Evolutionary conservation across 2,113 vertebrate genomes (phyloP).

Genomic region (Anhinga rufa): DNA sequence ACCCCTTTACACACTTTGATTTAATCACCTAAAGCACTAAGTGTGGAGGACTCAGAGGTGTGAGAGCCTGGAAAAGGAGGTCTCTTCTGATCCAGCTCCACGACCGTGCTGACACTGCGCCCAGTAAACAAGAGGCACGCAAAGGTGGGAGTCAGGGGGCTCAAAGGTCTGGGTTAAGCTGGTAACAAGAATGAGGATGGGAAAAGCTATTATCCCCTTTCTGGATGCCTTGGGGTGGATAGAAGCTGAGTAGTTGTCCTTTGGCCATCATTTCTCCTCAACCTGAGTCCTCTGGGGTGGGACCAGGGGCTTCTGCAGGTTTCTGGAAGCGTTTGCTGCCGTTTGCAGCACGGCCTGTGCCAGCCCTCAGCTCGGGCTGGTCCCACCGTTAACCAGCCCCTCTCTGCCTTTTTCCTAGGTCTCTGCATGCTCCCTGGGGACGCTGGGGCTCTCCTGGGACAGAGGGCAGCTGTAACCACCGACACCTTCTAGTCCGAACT

Average conservation of each 20-base stretch:
- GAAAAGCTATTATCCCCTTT: too few relatives aligned
- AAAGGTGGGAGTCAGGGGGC: not conserved
- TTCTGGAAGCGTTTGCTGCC: not conserved
- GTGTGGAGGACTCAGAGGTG: not conserved
- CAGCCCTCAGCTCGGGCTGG: not conserved
- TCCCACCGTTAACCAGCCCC: not conserved
- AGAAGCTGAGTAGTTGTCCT: not conserved
- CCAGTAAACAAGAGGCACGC: rapidly evolving
- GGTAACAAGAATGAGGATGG: not conserved
- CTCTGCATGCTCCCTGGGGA: not conserved
- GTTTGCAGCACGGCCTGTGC: not conserved
- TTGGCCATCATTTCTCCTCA: not conserved
- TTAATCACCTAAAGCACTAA: not conserved
- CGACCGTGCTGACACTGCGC: too few relatives aligned
- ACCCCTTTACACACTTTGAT: not conserved
- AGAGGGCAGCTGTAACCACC: not conserved
- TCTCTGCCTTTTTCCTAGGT: not conserved
- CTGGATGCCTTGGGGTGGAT: too few relatives aligned
- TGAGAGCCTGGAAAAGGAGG: not conserved
- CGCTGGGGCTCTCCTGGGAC: not conserved
- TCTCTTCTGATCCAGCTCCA: not conserved
- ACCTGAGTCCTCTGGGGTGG: not conserved
- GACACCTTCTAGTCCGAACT: not conserved
- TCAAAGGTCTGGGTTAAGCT: not conserved
- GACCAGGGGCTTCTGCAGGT: not conserved